Evolutionary conservation across 2,888 invertebrate species (phyloP).

Genomic region (Macaria liturata): DNA sequence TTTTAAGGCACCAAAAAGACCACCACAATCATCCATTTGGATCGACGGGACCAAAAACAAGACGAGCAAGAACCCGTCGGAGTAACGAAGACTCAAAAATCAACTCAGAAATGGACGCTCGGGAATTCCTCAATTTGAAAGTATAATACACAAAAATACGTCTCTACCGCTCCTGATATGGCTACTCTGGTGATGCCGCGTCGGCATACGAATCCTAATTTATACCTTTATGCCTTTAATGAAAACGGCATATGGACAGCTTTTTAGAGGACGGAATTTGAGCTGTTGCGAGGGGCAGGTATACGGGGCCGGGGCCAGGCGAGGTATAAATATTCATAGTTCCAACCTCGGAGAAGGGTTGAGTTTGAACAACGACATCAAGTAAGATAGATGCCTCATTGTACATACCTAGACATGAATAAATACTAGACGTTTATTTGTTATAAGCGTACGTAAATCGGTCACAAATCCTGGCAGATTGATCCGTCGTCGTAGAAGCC

Average conservation of each 20-base stretch:
- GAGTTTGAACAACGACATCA: conserved; percentile 1
- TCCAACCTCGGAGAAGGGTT: conserved; percentile 22
- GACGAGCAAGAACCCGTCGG: conserved; percentile 51
- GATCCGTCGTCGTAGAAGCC: too few species aligned
- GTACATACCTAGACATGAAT: too few species aligned
- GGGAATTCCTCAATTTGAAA: conserved; percentile 69
- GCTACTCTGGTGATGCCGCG: conserved; percentile 37
- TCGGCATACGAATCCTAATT: conserved; percentile 69
- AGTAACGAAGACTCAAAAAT: conserved; percentile 62
- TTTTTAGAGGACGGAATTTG: conserved; percentile 42
- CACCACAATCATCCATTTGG: conserved; percentile 23
- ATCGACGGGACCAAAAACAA: conserved; percentile 29
- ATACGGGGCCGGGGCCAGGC: conserved; percentile 2
- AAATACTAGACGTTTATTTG: too few species aligned
- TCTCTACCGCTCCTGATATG: conserved; percentile 54
- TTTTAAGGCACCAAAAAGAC: conserved; percentile 15
- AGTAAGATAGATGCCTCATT: too few species aligned
- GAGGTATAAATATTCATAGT: conserved; percentile 74
- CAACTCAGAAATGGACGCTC: conserved; percentile 34
- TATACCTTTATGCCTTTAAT: conserved; percentile 70
- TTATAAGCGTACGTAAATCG: too few species aligned
- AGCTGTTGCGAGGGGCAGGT: conserved; percentile 16
- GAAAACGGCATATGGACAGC: conserved; percentile 57
- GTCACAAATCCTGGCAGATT: too few species aligned
- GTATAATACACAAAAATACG: conserved; percentile 71